Base-by-base conservation (phyloP, 2,888 invertebrate species). In the Carcina quercana region DNA sequence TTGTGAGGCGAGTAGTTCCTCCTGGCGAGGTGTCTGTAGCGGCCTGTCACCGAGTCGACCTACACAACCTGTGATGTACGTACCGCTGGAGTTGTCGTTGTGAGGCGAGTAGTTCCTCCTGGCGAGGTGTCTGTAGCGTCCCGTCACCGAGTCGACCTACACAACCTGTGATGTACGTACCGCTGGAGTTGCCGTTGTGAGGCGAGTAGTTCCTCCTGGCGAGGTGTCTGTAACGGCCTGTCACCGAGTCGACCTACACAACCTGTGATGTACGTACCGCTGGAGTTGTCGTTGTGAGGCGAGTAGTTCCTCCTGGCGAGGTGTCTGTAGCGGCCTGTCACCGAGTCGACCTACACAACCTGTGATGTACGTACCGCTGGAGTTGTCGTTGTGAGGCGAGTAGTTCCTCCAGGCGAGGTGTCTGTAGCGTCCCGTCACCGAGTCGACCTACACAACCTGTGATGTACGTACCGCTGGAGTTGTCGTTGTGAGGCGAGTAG, bases 1-100 rank as follows among this genome's bases (percentile, higher is more conserved):
- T 70, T 69, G 48, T 79, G 78, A 32, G 79, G 78, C 29, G 79
- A 76, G 57, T 80, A 82, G 65, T 80, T 80, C 33, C 82, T 53
- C 12, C 80, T 53, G 22, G 78, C 64, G 27, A 82, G 75, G 34
- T 80, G 80, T 0, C 80, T 50, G 64, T 76, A 82, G 26, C 82
- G 69, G 5, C 42, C 57, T 22, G 65, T 35, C 44, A 59, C 72
- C 37, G 59, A 57, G 40, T 53, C 62, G 38, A 76, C 79, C 55
- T 80, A 80, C 38, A 76, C 74, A n/a, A 28, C 8, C 13, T 17
- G 11, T 11, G 8, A 13, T 15, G 10, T 26, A 26, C 35, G 39
- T 38, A 80, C 82, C 82, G 51, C 74, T 79, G 7, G 71, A 57
- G 56, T 73, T 76, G 43, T 80, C 82, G 46, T 70, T 69, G 48